Evolutionary conservation across 2,888 invertebrate genomes (phyloP).

Genomic region (Zygaena filipendulae): DNA sequence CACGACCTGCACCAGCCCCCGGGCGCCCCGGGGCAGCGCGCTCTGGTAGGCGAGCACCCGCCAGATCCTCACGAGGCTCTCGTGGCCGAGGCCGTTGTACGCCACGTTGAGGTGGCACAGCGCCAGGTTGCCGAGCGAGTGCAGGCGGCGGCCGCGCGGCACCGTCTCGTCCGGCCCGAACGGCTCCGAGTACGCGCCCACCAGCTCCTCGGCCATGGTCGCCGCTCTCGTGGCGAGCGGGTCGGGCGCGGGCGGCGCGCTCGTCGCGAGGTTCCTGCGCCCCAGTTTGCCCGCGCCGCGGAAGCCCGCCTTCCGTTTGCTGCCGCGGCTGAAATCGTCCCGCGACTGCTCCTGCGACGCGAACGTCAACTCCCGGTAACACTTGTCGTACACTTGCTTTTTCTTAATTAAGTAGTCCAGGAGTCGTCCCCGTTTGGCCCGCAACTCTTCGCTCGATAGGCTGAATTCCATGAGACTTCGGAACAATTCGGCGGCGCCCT

Average conservation of each 20-base stretch:
- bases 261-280: background rate
- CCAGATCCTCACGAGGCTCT: constrained; percentile 13
- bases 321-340: constrained; percentile 3
- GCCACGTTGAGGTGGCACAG: constrained; percentile 21
- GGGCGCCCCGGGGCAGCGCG: constrained; percentile 4
- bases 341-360: constrained; percentile 2
- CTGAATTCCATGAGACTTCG: constrained; percentile 18
- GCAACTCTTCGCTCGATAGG: constrained; percentile 18
- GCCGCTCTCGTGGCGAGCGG: constrained; percentile 12
- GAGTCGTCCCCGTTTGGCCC: constrained; percentile 14
- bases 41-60: constrained; percentile 18
- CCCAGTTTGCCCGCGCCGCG: background rate
- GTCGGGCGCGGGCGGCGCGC: background rate
- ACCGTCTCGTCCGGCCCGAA: constrained; percentile 17
- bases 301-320: constrained; percentile 2
- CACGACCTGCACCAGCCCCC: constrained; percentile 17
- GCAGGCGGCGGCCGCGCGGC: constrained; percentile 7
- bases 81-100: constrained; percentile 20
- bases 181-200: constrained; percentile 17
- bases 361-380: constrained; percentile 10
- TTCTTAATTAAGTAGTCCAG: constrained; percentile 14
- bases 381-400: constrained; percentile 10
- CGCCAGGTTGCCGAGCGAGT: constrained; percentile 19
- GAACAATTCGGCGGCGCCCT: constrained; percentile 19
- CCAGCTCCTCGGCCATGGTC: constrained; percentile 11